A percentile compares a stretch with the other conserved stretches of the same genome.
Evolutionary conservation across 1,140 invertebrate species (phyloP).

Genomic region (Plectrocnemia conspersa): DNA sequence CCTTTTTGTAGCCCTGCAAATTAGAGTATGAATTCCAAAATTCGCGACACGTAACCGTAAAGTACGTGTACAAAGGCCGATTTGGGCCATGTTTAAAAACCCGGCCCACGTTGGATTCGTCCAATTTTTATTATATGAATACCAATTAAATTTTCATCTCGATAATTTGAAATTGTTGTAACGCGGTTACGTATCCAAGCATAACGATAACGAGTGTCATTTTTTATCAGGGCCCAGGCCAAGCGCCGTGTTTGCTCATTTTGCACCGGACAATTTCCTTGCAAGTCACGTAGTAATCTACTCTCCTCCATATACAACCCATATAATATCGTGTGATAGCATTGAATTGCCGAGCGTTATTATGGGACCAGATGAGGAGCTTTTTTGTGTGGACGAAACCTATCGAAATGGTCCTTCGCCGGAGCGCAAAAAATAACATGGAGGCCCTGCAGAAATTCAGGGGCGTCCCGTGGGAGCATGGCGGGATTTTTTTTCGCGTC

Average conservation of each 20-base stretch:
- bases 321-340: constrained; percentile 24
- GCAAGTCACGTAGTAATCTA: constrained; percentile 25
- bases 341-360: constrained; percentile 23
- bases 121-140: no score
- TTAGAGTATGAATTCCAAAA: no score
- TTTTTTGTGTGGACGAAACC: constrained; percentile 16
- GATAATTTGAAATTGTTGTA: not conserved
- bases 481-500: constrained; percentile 2
- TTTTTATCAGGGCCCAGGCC: constrained; percentile 5
- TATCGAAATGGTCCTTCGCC: constrained; percentile 6
- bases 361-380: constrained; percentile 22
- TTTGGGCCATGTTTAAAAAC: no score
- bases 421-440: constrained; percentile 6
- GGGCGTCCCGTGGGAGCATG: constrained; percentile 3
- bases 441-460: not conserved
- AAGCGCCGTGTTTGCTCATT: constrained; percentile 16
- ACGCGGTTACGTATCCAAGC: constrained; percentile 7
- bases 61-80: no score
- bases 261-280: constrained; percentile 24
- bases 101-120: no score
- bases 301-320: constrained; percentile 23
- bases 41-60: no score
- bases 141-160: no score
- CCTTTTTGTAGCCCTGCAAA: no score
- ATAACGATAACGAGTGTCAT: constrained; percentile 13